Conservation (phyloP, 2,797 vertebrate species). For the Sphaeramia orbicularis region DNA sequence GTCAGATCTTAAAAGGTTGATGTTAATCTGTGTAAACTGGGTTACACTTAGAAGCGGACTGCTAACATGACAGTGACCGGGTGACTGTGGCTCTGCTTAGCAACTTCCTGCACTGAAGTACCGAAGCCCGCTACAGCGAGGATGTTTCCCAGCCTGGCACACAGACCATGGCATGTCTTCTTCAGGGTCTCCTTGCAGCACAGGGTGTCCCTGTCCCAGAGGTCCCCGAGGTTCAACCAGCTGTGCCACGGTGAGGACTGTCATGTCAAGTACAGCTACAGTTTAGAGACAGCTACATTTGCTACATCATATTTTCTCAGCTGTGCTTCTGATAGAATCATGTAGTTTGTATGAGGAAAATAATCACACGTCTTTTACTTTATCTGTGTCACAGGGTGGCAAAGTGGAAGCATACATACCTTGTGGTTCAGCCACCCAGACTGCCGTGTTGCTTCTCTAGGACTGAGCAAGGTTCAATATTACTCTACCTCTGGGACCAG, state of each 20-base stretch:
- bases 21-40: slow-evolving; percentile 46
- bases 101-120: slow-evolving; percentile 56
- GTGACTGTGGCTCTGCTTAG: slow-evolving; percentile 46
- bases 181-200: slow-evolving; percentile 83
- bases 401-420: slow-evolving; percentile 77
- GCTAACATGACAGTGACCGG: slow-evolving; percentile 36
- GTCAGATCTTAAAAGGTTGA: slow-evolving; percentile 12
- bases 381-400: slow-evolving; percentile 85
- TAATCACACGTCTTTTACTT: background rate
- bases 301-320: background rate
- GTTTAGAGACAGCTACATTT: background rate
- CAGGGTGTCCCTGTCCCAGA: slow-evolving; percentile 69
- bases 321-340: background rate
- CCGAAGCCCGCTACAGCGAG: slow-evolving; percentile 64
- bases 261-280: too few species aligned
- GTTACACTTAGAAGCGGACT: slow-evolving; percentile 32
- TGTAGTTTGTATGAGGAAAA: background rate
- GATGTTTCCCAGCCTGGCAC: slow-evolving; percentile 86
- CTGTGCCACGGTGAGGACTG: slow-evolving; percentile 75
- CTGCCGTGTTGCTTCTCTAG: slow-evolving; percentile 78
- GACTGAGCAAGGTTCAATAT: slow-evolving; percentile 86
- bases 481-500: slow-evolving; percentile 87
- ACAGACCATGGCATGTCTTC: slow-evolving; percentile 85
- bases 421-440: slow-evolving; percentile 81
- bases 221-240: slow-evolving; percentile 64